Conservation (phyloP, 2,888 invertebrate genomes). For the Lymantria monacha region DNA sequence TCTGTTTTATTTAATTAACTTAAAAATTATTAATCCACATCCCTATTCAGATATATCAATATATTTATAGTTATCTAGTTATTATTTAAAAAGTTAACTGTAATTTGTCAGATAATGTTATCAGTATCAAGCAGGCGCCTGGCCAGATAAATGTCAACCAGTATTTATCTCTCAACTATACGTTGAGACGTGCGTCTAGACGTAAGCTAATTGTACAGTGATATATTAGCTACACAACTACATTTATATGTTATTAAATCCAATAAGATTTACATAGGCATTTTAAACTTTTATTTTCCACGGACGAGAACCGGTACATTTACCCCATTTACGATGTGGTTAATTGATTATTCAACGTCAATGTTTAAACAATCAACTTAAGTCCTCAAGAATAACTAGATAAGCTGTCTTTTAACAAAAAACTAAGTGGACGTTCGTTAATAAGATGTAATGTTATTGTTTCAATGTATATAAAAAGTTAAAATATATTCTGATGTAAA, state of each 20-base stretch:
- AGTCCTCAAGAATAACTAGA: constrained; percentile 11
- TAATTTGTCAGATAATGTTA: constrained; percentile 59
- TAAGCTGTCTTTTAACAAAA: constrained; percentile 1
- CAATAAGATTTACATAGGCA: constrained; percentile 36
- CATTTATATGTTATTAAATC: constrained; percentile 29
- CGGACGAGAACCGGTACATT: constrained; percentile 20
- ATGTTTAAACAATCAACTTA: constrained; percentile 16
- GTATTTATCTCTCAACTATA: constrained; percentile 51
- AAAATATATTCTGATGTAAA: too few species aligned
- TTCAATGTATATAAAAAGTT: too few species aligned
- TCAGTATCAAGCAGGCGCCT: constrained; percentile 50
- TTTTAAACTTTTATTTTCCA: constrained; percentile 29
- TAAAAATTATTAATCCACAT: too few species aligned
- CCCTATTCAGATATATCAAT: too few species aligned
- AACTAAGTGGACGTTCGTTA: constrained; percentile 6
- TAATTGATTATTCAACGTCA: constrained; percentile 32
- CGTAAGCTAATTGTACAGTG: constrained; percentile 51
- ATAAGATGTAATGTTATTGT: too few species aligned
- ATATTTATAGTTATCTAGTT: too few species aligned
- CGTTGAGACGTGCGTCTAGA: constrained; percentile 42
- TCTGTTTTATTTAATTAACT: too few species aligned
- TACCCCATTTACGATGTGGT: constrained; percentile 18
- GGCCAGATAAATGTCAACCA: constrained; percentile 46
- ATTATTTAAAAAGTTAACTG: constrained; percentile 30
- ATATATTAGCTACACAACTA: constrained; percentile 43